Percentiles rank a stretch among this genome's conserved stretches.
phyloP scores from a whole-genome alignment of 2,888 invertebrate genomes.

The Iphiclides podalirius region DNA sequence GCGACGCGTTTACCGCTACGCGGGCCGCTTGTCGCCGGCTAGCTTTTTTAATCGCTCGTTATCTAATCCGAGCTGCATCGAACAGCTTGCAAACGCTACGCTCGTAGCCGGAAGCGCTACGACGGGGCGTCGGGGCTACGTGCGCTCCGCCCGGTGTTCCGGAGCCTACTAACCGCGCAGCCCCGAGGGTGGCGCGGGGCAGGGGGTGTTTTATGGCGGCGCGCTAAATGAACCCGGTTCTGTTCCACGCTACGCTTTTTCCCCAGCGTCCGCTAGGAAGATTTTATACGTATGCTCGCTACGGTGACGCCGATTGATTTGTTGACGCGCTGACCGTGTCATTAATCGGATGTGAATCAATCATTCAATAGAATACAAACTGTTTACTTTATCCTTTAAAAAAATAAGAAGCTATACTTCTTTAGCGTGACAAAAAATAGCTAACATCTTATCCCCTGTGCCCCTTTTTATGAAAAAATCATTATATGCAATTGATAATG shows the following conservation, averaged over 20 bases:
- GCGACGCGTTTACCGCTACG: too few species aligned
- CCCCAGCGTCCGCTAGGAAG: not conserved
- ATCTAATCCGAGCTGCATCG: not conserved
- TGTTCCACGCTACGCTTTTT: conserved; percentile 7
- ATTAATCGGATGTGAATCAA: too few species aligned
- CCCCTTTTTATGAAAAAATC: too few species aligned
- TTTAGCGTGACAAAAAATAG: too few species aligned
- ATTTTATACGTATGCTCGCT: not conserved
- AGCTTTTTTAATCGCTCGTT: not conserved
- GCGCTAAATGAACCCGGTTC: conserved; percentile 17
- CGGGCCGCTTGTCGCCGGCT: too few species aligned
- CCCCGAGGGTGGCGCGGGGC: conserved; percentile 4
- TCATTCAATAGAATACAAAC: too few species aligned
- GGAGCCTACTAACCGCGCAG: conserved; percentile 11
- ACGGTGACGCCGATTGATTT: not conserved
- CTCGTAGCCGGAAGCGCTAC: not conserved
- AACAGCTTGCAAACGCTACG: not conserved
- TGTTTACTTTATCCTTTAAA: too few species aligned
- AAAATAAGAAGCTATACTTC: too few species aligned
- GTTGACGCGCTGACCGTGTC: not conserved
- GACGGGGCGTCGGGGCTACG: not conserved
- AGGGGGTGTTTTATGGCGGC: conserved; percentile 13
- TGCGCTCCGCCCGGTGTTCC: conserved; percentile 2
- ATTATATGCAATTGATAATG: too few species aligned
- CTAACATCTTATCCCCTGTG: too few species aligned